Conservation (phyloP, 2,888 invertebrate genomes). For the Euplagia quadripunctaria region DNA sequence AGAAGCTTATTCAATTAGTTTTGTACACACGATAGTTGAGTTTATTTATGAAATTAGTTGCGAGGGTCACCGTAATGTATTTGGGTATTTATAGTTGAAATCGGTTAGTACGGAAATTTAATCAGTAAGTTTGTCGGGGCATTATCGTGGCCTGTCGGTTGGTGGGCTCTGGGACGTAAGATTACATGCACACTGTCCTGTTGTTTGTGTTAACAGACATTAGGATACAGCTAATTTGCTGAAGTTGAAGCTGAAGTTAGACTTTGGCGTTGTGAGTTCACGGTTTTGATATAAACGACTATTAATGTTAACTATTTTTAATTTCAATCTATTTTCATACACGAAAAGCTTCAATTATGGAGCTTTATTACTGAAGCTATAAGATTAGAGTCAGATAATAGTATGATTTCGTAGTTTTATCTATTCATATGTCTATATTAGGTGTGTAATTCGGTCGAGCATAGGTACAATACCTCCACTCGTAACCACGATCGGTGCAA, state of each 20-base stretch:
- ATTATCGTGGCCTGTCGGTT: slow-evolving; percentile 56
- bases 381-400: too few relatives aligned
- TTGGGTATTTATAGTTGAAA: slow-evolving; percentile 56
- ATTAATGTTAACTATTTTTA: not conserved
- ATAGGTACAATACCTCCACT: too few relatives aligned
- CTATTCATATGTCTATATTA: too few relatives aligned
- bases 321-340: too few relatives aligned
- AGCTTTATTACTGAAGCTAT: too few relatives aligned
- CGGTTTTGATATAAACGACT: not conserved
- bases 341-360: too few relatives aligned
- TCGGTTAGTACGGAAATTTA: slow-evolving; percentile 65
- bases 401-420: too few relatives aligned
- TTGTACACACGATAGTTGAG: slow-evolving; percentile 18
- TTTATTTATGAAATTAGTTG: slow-evolving; percentile 61
- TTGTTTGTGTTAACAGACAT: not conserved
- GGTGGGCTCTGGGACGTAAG: slow-evolving; percentile 42
- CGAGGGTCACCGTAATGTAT: slow-evolving; percentile 48
- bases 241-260: not conserved
- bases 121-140: slow-evolving; percentile 66
- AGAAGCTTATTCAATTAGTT: slow-evolving; percentile 1
- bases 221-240: not conserved
- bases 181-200: slow-evolving; percentile 31
- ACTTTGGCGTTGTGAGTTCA: not conserved
- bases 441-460: too few relatives aligned
- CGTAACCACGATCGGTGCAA: too few relatives aligned